These are phyloP conservation scores for Augochlorella aurata DNA, from an alignment of 2,888 invertebrate genomes.

Conservation along the genomic window DNA sequence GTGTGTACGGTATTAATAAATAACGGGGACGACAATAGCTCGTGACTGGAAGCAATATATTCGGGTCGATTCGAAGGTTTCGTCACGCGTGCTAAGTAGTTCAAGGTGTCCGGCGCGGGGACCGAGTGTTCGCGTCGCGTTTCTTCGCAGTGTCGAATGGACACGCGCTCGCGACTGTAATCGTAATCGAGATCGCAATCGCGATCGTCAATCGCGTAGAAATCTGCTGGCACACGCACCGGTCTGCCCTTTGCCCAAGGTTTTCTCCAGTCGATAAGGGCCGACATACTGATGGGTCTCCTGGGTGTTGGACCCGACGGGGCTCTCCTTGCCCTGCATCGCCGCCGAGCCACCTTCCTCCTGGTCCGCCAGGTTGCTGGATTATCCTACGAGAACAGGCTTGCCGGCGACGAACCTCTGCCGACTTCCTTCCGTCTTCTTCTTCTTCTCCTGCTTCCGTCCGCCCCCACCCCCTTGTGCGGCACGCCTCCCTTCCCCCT, in stretches of 20 bases:
- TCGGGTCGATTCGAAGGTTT: slow-evolving; percentile 19
- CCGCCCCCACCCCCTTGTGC: slow-evolving; percentile 14
- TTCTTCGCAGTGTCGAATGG: too few relatives aligned
- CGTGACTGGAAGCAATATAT: slow-evolving; percentile 10
- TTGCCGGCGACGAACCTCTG: slow-evolving; percentile 21
- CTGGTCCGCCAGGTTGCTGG: slow-evolving; percentile 76
- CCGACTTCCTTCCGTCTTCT: slow-evolving; percentile 11
- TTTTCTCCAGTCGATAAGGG: slow-evolving; percentile 99
- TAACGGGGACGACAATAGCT: slow-evolving; percentile 16
- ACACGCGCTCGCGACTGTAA: too few relatives aligned
- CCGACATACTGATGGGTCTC: slow-evolving; percentile 97
- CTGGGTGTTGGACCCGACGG: slow-evolving; percentile 81
- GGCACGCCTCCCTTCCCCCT: slow-evolving; percentile 3
- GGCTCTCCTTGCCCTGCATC: slow-evolving; percentile 80
- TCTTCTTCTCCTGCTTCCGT: neutral
- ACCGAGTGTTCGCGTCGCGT: too few relatives aligned
- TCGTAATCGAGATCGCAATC: too few relatives aligned
- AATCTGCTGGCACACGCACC: slow-evolving; percentile 85
- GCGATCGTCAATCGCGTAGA: too few relatives aligned
- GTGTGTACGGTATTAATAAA: neutral
- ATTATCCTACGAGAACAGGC: slow-evolving; percentile 44
- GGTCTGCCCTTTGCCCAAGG: slow-evolving; percentile 99
- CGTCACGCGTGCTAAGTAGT: slow-evolving; percentile 15
- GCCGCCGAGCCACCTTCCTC: slow-evolving; percentile 71
- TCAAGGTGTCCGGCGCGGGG: neutral